Conservation (phyloP, 2,888 invertebrate species). For the Scaptomyza reducta region DNA sequence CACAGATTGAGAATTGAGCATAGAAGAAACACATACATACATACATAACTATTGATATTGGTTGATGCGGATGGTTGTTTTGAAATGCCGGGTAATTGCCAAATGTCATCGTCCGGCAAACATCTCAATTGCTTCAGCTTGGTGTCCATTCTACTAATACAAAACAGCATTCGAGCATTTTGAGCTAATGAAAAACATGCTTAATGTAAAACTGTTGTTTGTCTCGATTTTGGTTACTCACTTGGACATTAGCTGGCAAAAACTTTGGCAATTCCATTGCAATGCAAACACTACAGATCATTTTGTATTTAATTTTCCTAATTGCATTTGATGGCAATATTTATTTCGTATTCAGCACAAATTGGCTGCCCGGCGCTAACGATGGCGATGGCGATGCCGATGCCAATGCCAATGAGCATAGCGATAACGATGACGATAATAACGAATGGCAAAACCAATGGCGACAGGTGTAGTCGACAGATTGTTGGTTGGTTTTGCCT, state of each 20-base stretch:
- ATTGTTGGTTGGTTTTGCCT: neutral
- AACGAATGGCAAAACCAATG: neutral
- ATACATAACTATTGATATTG: neutral
- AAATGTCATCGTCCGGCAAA: neutral
- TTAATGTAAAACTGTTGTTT: neutral
- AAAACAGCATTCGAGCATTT: slow-evolving; percentile 13
- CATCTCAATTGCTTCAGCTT: slow-evolving; percentile 33
- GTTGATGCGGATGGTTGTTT: slow-evolving; percentile 1
- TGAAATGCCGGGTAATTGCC: neutral
- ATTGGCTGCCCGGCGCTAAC: slow-evolving; percentile 42
- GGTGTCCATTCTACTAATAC: neutral
- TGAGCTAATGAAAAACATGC: neutral
- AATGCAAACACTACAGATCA: slow-evolving; percentile 5
- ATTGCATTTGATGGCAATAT: slow-evolving; percentile 60
- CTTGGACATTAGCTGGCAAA: neutral
- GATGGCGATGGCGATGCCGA: slow-evolving; percentile 28
- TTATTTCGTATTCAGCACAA: slow-evolving; percentile 46
- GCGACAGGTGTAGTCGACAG: slow-evolving; percentile 29
- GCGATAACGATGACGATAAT: slow-evolving; percentile 7
- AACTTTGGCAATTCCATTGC: slow-evolving; percentile 8
- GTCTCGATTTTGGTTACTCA: neutral
- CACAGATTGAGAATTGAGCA: slow-evolving; percentile 10
- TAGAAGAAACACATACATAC: slow-evolving; percentile 1
- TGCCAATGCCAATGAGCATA: slow-evolving; percentile 7
- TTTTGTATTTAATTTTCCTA: slow-evolving; percentile 71